A percentile compares a stretch with the other conserved stretches of the same genome.
Conservation (phyloP, 1,140 invertebrate genomes). For the Bombus soroeensis region DNA sequence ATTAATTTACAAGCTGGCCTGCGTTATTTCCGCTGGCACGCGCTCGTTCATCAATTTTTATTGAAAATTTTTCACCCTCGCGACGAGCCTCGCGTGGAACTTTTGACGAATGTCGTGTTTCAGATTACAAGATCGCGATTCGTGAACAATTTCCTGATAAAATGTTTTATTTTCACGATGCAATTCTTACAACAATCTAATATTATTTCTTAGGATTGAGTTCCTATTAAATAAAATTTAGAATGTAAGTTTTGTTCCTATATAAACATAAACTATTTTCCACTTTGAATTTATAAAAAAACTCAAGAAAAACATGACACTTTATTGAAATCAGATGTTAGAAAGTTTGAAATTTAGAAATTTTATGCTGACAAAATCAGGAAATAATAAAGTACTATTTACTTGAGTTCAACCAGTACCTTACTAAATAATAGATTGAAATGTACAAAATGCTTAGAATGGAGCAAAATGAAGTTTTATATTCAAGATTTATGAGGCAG, state of each 20-base stretch:
- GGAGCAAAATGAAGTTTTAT: not conserved
- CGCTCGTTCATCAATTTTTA: conserved; percentile 4
- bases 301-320: not conserved
- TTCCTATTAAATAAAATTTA: too few relatives aligned
- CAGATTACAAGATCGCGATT: not conserved
- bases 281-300: not conserved
- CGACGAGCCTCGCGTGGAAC: not conserved
- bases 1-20: conserved; percentile 8
- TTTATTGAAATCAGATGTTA: not conserved
- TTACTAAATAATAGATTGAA: not conserved
- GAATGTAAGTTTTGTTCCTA: not conserved
- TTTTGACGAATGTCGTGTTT: not conserved
- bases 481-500: not conserved
- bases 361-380: too few relatives aligned
- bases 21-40: not conserved
- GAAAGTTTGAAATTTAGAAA: not conserved
- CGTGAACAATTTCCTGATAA: not conserved
- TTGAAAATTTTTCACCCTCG: conserved; percentile 10
- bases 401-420: not conserved
- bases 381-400: not conserved
- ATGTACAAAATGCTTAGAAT: too few relatives aligned
- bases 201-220: not conserved
- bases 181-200: not conserved
- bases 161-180: not conserved
- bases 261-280: not conserved